phyloP scores from a whole-genome alignment of 2,888 invertebrate genomes.

The Plemyria rubiginata region DNA sequence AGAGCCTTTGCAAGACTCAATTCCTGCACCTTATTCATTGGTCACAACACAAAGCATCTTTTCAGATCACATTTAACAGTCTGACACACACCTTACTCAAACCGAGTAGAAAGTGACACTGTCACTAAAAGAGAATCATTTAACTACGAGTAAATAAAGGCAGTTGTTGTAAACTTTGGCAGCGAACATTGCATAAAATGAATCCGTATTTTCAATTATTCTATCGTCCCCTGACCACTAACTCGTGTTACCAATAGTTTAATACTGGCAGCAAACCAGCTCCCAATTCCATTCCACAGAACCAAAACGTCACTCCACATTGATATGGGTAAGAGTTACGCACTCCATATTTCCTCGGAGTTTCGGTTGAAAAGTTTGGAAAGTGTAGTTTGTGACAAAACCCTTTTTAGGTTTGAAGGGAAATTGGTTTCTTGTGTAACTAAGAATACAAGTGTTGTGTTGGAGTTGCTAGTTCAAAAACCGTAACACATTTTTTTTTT shows the following conservation, averaged over 20 bases:
- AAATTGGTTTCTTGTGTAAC: conserved; percentile 42
- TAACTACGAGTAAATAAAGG: background rate
- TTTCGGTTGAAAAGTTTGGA: conserved; percentile 40
- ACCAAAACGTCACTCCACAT: conserved; percentile 40
- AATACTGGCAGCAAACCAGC: conserved; percentile 38
- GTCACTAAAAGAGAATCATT: conserved; percentile 1
- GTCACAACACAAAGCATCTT: background rate
- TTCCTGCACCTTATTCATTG: background rate
- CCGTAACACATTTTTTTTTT: background rate
- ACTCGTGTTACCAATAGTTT: conserved; percentile 41
- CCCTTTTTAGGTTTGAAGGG: conserved; percentile 43
- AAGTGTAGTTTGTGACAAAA: conserved; percentile 42
- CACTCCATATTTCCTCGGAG: conserved; percentile 44
- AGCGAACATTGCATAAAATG: conserved; percentile 16
- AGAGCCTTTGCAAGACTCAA: too few species aligned
- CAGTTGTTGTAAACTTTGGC: background rate
- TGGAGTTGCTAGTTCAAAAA: conserved; percentile 17
- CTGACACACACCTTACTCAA: background rate
- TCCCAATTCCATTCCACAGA: conserved; percentile 37
- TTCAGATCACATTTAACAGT: background rate
- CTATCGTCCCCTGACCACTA: conserved; percentile 20
- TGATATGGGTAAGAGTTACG: conserved; percentile 44
- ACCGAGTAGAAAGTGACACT: background rate
- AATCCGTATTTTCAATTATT: conserved; percentile 32
- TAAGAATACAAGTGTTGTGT: conserved; percentile 27